Percentiles rank a stretch among this genome's conserved stretches.
phyloP scores from a whole-genome alignment of 2,888 invertebrate genomes.

The Myopa testacea region DNA sequence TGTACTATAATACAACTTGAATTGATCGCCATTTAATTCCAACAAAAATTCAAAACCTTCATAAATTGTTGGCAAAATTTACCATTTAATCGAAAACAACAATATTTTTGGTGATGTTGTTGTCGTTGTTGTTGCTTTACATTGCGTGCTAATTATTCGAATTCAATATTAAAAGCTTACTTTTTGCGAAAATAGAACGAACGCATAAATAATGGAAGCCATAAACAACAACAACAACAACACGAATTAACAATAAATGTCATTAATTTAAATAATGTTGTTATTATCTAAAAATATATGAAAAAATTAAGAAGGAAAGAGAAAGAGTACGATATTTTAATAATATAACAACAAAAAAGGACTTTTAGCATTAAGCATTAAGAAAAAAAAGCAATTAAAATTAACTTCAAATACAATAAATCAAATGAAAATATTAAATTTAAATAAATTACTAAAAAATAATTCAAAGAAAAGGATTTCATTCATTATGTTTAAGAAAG shows the following conservation, averaged over 20 bases:
- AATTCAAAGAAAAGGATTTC: no score
- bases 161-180: conserved; percentile 18
- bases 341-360: no score
- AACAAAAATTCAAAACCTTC: not conserved
- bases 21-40: not conserved
- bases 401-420: no score
- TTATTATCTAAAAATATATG: conserved; percentile 7
- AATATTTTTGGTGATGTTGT: not conserved
- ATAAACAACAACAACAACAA: not conserved
- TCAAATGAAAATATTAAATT: no score
- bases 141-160: conserved; percentile 18
- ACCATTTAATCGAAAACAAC: not conserved
- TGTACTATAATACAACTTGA: not conserved
- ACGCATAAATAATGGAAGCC: not conserved
- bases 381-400: no score
- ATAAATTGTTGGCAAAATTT: not conserved
- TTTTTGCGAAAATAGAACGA: not conserved
- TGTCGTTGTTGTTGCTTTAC: no score
- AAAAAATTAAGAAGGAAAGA: not conserved
- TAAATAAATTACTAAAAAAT: no score
- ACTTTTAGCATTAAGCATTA: no score
- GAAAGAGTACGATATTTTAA: not conserved
- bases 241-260: not conserved
- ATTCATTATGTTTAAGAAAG: no score
- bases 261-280: conserved; percentile 24